A percentile compares a stretch with the other conserved stretches of the same genome.
Conservation (phyloP, 1,140 invertebrate species). For the Caerostris extrusa region DNA sequence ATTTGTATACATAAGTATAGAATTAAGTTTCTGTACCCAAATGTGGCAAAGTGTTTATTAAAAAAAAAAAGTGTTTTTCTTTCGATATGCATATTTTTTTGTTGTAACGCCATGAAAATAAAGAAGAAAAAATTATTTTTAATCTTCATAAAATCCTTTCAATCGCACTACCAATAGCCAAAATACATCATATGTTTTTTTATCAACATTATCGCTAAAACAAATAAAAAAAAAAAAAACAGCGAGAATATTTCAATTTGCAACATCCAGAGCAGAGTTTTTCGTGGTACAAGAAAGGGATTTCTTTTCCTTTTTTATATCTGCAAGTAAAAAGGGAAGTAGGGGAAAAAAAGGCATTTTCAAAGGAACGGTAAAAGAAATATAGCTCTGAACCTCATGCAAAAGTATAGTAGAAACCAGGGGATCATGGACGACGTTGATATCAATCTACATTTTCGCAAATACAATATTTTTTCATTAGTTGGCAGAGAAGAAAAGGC, state of each 20-base stretch:
- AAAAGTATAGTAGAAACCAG: background rate
- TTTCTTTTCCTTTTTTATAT: background rate
- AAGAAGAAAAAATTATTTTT: background rate
- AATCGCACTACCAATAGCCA: no score
- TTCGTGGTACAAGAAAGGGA: background rate
- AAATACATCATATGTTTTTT: background rate
- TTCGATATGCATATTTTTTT: background rate
- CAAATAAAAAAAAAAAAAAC: background rate
- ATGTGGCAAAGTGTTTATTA: no score
- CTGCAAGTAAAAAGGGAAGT: background rate
- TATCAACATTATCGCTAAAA: background rate
- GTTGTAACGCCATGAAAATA: background rate
- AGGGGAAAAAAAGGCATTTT: background rate
- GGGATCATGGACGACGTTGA: background rate
- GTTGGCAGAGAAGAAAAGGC: background rate
- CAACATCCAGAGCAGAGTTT: background rate
- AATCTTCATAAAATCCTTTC: background rate
- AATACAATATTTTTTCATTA: constrained; percentile 75
- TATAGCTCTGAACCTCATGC: background rate
- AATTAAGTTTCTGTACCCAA: no score
- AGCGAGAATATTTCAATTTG: background rate
- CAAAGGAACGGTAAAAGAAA: background rate
- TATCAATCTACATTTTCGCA: constrained; percentile 56
- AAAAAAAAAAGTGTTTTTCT: background rate
- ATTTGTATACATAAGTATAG: no score